Percentiles rank a stretch among this genome's conserved stretches.
These are phyloP conservation scores for Trachelus iudaicus DNA, from an alignment of 2,888 invertebrate species.

Conservation along the genomic window DNA sequence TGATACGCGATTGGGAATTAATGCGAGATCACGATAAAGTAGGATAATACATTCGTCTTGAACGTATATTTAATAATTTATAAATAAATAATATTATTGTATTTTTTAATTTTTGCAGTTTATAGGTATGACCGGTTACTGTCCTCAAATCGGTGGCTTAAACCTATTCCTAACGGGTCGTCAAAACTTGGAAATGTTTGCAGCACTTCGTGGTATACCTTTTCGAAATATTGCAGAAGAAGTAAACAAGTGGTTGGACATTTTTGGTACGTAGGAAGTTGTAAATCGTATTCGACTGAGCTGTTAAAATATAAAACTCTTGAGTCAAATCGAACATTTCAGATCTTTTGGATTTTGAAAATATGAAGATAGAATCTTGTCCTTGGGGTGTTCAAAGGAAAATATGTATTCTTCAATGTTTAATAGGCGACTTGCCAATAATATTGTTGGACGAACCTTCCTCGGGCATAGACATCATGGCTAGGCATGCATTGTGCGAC, in stretches of 20 bases:
- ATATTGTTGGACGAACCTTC: constrained; percentile 37
- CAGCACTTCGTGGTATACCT: constrained; percentile 36
- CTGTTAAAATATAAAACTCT: background rate
- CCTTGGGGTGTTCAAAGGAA: constrained; percentile 32
- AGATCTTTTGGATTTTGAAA: constrained; percentile 40
- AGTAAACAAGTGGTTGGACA: constrained; percentile 37
- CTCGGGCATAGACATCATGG: constrained; percentile 32
- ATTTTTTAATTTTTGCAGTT: constrained; percentile 20
- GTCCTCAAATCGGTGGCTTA: constrained; percentile 35
- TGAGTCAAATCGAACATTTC: background rate
- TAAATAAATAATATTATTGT: background rate
- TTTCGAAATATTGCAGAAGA: constrained; percentile 26
- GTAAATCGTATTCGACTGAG: too few relatives aligned
- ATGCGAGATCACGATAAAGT: constrained; percentile 16
- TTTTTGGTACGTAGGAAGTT: constrained; percentile 26
- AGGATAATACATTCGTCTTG: background rate
- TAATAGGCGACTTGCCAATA: constrained; percentile 35
- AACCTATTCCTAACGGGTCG: constrained; percentile 35
- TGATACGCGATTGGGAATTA: constrained; percentile 25
- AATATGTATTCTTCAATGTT: constrained; percentile 32
- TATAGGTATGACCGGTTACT: constrained; percentile 34
- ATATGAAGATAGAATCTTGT: constrained; percentile 26
- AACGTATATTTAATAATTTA: background rate
- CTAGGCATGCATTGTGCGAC: constrained; percentile 30
- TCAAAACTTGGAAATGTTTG: constrained; percentile 30